Evolutionary conservation across 2,797 vertebrate genomes (phyloP).

Genomic region (Champsocephalus esox): DNA sequence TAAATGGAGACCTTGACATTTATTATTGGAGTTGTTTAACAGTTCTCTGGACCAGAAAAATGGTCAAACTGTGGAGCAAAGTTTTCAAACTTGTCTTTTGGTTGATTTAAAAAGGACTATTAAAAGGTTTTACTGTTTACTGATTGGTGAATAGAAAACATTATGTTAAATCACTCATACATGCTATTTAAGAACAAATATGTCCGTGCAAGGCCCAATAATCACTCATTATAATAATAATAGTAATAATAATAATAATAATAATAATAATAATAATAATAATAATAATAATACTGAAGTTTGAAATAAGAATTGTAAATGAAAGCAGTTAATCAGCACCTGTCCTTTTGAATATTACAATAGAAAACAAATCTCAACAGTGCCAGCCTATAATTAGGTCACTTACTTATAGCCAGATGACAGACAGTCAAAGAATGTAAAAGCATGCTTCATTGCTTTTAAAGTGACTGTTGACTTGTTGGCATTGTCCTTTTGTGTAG

Average conservation of each 20-base stretch:
- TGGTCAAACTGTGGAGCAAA: slow-evolving; percentile 17
- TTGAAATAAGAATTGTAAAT: background rate
- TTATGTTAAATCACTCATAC: too few relatives aligned
- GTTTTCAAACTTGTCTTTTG: slow-evolving; percentile 14
- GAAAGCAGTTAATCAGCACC: background rate
- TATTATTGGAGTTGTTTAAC: slow-evolving; percentile 30
- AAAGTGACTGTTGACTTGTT: background rate
- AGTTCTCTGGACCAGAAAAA: slow-evolving; percentile 18
- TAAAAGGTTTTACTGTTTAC: background rate
- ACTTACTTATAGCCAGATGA: background rate
- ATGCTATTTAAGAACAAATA: too few relatives aligned
- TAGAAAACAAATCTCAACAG: background rate
- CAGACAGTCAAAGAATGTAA: background rate
- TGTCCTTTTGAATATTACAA: background rate
- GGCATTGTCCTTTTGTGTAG: background rate
- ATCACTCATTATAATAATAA: too few relatives aligned
- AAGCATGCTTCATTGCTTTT: background rate
- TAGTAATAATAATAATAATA: too few relatives aligned
- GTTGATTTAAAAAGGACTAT: slow-evolving; percentile 7
- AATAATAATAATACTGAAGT: too few relatives aligned
- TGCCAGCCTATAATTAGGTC: background rate
- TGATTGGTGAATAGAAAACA: too few relatives aligned
- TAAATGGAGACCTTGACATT: slow-evolving; percentile 40
- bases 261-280: too few relatives aligned
- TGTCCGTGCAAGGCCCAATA: too few relatives aligned